Conservation (phyloP, 2,113 vertebrate species). For the Zosterops hypoxanthus region DNA sequence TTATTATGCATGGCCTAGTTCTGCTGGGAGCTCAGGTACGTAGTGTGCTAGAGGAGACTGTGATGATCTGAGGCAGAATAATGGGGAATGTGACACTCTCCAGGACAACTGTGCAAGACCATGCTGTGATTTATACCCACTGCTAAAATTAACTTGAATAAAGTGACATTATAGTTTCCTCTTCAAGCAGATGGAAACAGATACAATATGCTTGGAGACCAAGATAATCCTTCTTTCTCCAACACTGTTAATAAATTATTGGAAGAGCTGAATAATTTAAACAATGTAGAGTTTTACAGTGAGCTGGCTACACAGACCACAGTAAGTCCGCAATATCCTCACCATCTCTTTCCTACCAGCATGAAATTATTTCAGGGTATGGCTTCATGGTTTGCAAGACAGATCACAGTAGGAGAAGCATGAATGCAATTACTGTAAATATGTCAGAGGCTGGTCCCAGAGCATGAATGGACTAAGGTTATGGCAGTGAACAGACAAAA, state of each 20-base stretch:
- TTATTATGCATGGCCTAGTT: background rate
- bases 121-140: conserved; percentile 19
- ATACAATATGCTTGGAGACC: background rate
- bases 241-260: background rate
- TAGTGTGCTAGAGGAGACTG: background rate
- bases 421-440: background rate
- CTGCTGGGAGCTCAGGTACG: background rate
- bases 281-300: background rate
- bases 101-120: background rate
- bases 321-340: background rate
- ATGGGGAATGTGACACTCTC: background rate
- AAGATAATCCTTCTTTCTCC: background rate
- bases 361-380: background rate
- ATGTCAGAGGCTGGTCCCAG: background rate
- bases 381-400: background rate
- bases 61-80: background rate
- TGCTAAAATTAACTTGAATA: conserved; percentile 35
- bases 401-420: background rate
- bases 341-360: background rate
- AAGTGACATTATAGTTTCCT: conserved; percentile 12
- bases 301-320: background rate
- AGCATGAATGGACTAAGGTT: background rate
- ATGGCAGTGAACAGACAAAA: background rate
- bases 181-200: conserved; percentile 27
- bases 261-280: conserved; percentile 26